Conservation (phyloP, 2,797 vertebrate species). For the Alosa sapidissima region DNA sequence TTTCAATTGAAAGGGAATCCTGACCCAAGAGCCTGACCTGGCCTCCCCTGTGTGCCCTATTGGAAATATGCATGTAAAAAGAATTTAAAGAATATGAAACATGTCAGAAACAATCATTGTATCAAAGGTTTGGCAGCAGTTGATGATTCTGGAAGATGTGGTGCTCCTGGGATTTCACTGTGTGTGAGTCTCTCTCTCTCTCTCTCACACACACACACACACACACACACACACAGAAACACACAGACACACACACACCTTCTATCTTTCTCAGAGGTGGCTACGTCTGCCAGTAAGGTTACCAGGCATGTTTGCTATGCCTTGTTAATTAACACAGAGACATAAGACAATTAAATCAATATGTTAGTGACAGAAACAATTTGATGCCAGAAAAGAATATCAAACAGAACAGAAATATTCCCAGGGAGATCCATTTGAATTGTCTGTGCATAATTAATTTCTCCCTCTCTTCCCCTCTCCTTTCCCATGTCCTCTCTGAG, state of each 20-base stretch:
- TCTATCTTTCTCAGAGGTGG: conserved; percentile 26
- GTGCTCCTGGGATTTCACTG: not conserved
- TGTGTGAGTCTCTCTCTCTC: not conserved
- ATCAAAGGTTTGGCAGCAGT: not conserved
- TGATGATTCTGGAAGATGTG: not conserved
- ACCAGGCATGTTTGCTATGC: conserved; percentile 56
- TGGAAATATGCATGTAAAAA: too few relatives aligned
- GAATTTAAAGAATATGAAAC: not conserved
- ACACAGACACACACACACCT: not conserved
- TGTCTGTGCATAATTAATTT: conserved; percentile 61
- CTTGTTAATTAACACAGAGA: conserved; percentile 65
- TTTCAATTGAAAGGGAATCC: too few relatives aligned
- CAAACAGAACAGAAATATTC: conserved; percentile 56
- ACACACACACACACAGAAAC: not conserved
- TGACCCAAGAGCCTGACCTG: not conserved
- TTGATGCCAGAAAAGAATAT: conserved; percentile 64
- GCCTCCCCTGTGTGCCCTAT: not conserved
- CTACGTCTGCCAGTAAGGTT: conserved; percentile 46
- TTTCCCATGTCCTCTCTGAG: not conserved
- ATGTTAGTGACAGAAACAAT: conserved; percentile 69
- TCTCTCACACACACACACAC: not conserved
- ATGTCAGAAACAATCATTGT: not conserved
- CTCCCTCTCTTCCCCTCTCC: conserved; percentile 11
- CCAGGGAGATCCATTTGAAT: conserved; percentile 58
- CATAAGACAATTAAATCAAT: conserved; percentile 67